Evolutionary conservation across 2,113 vertebrate species (phyloP).

Genomic region (Lepisosteus oculatus): DNA sequence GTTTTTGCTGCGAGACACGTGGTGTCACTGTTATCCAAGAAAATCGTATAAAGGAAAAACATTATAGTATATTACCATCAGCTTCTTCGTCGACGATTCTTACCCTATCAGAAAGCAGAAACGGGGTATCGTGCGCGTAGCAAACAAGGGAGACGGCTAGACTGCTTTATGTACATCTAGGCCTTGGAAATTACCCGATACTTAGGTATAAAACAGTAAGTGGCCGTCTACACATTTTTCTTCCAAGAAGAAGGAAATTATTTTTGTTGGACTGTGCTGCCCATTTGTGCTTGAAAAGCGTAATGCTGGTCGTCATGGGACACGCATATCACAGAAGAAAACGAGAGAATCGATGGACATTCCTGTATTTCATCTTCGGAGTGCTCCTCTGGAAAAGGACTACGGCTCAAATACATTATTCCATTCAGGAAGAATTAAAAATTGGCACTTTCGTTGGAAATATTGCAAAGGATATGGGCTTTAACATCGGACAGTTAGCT

Average conservation of each 20-base stretch:
- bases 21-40: conserved; percentile 1
- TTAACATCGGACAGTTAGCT: conserved; percentile 44
- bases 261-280: too few relatives aligned
- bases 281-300: too few relatives aligned
- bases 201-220: too few relatives aligned
- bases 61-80: not conserved
- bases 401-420: conserved; percentile 57
- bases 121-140: too few relatives aligned
- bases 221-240: too few relatives aligned
- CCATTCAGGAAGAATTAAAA: conserved; percentile 59
- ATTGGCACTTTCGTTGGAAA: conserved; percentile 52
- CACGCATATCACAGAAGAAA: conserved; percentile 2
- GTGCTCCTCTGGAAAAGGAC: conserved; percentile 24
- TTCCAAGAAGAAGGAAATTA: too few relatives aligned
- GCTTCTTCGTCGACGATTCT: not conserved
- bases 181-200: too few relatives aligned
- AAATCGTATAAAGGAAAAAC: not conserved
- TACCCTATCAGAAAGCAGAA: not conserved
- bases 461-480: conserved; percentile 64
- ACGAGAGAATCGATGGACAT: conserved; percentile 31
- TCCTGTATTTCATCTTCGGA: conserved; percentile 35
- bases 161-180: too few relatives aligned
- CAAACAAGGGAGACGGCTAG: too few relatives aligned
- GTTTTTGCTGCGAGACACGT: not conserved
- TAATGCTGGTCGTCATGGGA: conserved; percentile 30